phyloP scores from a whole-genome alignment of 2,113 vertebrate species.

The Pomatostomus ruficeps region DNA sequence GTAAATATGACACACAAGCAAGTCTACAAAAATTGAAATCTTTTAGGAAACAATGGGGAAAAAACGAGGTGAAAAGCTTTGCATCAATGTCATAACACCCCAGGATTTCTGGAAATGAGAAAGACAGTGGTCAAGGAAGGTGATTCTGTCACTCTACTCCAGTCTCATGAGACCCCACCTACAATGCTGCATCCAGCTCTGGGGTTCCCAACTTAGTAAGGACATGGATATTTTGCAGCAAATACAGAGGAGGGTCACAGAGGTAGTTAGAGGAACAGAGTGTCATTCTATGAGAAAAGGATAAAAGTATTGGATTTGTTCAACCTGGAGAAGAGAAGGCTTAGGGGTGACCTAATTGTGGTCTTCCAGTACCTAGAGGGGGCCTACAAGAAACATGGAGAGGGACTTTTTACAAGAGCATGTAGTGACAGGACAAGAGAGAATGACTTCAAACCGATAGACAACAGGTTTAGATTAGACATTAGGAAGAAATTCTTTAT shows the following conservation, averaged over 20 bases:
- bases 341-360: neutral
- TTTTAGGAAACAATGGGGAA: neutral
- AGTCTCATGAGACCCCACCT: neutral
- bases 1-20: neutral
- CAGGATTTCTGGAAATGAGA: neutral
- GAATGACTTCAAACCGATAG: neutral
- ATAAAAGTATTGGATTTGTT: neutral
- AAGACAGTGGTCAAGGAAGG: neutral
- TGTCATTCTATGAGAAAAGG: neutral
- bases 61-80: neutral
- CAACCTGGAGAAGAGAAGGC: neutral
- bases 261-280: neutral
- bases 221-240: rapidly evolving
- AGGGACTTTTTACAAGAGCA: neutral
- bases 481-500: neutral
- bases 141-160: neutral
- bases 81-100: neutral
- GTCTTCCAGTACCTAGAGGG: neutral
- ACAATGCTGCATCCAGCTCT: neutral
- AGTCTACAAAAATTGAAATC: neutral
- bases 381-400: neutral
- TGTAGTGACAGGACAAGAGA: neutral
- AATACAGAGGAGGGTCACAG: neutral
- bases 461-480: neutral
- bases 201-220: neutral